Percentiles rank a stretch among this genome's conserved stretches.
Conservation (phyloP, 2,797 vertebrate genomes). For the Taeniopygia guttata region DNA sequence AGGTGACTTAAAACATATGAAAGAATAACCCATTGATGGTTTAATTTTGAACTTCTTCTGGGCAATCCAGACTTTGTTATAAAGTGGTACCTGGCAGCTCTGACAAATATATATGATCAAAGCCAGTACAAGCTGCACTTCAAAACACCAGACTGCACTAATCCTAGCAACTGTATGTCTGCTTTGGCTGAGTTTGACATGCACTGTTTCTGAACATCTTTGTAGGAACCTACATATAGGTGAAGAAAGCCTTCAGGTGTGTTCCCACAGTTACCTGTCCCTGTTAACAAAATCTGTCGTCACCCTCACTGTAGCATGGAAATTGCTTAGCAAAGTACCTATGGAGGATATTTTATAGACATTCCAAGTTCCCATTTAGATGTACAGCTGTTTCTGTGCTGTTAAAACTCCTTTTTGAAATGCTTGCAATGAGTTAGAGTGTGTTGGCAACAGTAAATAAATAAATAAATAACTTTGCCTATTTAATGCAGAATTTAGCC, state of each 20-base stretch:
- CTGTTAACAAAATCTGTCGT: neutral
- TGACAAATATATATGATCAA: neutral
- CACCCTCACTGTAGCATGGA: neutral
- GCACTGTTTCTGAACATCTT: neutral
- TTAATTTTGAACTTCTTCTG: neutral
- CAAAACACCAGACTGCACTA: neutral
- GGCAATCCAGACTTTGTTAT: neutral
- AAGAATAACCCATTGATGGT: neutral
- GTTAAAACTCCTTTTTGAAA: neutral
- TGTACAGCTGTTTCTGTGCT: neutral
- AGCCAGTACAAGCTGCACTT: neutral
- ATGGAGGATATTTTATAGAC: neutral
- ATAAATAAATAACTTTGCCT: neutral
- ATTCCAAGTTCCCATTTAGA: neutral
- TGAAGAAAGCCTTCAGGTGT: neutral
- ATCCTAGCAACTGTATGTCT: neutral
- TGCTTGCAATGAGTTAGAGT: neutral
- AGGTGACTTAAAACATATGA: neutral
- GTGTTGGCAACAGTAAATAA: neutral
- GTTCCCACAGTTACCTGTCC: neutral
- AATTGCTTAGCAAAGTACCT: neutral
- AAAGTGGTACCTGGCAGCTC: neutral
- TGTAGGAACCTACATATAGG: neutral
- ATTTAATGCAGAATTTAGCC: neutral
- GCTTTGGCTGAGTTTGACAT: neutral